A percentile compares a stretch with the other conserved stretches of the same genome.
Conservation (phyloP, 2,888 invertebrate genomes). For the Athetis lepigone region DNA sequence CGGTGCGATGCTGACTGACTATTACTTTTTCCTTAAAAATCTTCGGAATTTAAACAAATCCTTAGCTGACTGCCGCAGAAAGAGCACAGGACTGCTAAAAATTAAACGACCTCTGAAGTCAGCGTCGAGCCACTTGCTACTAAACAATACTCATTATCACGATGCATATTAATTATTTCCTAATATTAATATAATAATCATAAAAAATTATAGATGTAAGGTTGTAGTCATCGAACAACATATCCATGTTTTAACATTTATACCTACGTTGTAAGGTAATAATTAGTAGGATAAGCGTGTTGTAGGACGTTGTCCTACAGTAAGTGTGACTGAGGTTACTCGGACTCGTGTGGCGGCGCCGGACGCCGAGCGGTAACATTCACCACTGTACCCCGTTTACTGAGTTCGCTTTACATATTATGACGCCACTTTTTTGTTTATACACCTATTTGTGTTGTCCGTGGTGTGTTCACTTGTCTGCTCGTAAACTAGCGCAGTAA, state of each 20-base stretch:
- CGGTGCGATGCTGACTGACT: too few species aligned
- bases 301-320: constrained; percentile 7
- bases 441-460: constrained; percentile 12
- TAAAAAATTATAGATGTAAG: constrained; percentile 4
- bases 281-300: constrained; percentile 45
- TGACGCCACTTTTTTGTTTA: constrained; percentile 41
- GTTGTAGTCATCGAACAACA: constrained; percentile 44
- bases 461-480: constrained; percentile 16
- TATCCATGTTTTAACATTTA: constrained; percentile 69
- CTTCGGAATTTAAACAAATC: too few species aligned
- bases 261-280: constrained; percentile 70
- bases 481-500: constrained; percentile 4
- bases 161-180: not conserved
- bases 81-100: not conserved
- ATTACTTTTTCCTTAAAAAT: too few species aligned
- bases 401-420: constrained; percentile 55
- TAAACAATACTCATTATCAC: not conserved
- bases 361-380: constrained; percentile 63
- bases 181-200: not conserved
- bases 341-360: constrained; percentile 55
- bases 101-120: not conserved
- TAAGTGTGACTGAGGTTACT: constrained; percentile 56
- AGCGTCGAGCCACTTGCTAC: constrained; percentile 1
- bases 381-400: constrained; percentile 51
- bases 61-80: not conserved